A percentile compares a stretch with the other conserved stretches of the same genome.
Conservation (phyloP, 2,888 invertebrate species). For the Therioaphis trifolii region DNA sequence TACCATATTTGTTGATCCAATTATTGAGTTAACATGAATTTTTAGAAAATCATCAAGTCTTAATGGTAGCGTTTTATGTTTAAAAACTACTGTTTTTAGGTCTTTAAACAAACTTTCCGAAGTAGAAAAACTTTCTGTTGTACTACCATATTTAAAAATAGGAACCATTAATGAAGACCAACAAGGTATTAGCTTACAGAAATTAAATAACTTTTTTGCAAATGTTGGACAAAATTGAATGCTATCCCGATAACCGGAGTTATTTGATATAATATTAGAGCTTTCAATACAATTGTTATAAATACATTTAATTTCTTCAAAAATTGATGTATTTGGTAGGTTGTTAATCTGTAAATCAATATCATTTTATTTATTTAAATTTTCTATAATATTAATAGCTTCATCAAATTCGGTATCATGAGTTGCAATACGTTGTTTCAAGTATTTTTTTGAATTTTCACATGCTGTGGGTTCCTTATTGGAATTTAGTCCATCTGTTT, state of each 20-base stretch:
- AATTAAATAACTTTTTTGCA: constrained; percentile 20
- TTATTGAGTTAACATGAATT: neutral
- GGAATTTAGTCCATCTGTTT: constrained; percentile 33
- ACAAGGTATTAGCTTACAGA: constrained; percentile 33
- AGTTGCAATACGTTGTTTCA: constrained; percentile 16
- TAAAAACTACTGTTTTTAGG: constrained; percentile 19
- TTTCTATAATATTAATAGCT: neutral
- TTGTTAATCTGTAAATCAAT: neutral
- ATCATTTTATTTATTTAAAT: neutral
- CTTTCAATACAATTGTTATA: too few relatives aligned
- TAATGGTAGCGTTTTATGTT: constrained; percentile 12
- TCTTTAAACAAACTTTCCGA: constrained; percentile 50
- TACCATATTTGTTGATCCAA: neutral
- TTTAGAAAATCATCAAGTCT: neutral
- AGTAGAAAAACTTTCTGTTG: constrained; percentile 1
- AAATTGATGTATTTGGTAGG: neutral
- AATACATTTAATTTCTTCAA: neutral
- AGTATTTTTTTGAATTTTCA: constrained; percentile 16
- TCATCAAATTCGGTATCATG: neutral
- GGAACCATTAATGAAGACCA: constrained; percentile 40
- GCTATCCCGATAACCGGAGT: neutral
- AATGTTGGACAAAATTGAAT: neutral
- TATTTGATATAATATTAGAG: neutral
- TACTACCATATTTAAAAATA: constrained; percentile 31
- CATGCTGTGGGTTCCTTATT: neutral